Evolutionary conservation across 2,888 invertebrate species (phyloP).

Genomic region (Rhamphomyia laevipes): DNA sequence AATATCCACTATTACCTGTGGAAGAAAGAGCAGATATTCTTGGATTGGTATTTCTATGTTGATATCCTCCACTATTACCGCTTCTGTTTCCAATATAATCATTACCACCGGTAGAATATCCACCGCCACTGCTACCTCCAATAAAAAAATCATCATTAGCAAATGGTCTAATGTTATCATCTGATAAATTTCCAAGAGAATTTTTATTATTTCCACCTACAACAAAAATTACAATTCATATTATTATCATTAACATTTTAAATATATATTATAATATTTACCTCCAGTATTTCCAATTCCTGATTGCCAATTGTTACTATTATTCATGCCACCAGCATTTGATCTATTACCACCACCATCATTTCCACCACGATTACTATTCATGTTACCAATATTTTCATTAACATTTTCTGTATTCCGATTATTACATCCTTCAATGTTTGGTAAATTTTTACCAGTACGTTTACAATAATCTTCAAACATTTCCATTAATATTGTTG

Average conservation of each 20-base stretch:
- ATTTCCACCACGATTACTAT: not conserved
- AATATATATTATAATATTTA: not conserved
- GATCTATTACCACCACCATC: not conserved
- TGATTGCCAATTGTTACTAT: not conserved
- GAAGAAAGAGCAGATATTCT: no score
- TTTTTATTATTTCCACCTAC: not conserved
- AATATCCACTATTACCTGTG: no score
- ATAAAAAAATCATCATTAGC: no score
- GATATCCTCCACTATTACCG: no score
- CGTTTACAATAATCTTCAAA: slow-evolving; percentile 11
- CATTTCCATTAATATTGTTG: slow-evolving; percentile 6
- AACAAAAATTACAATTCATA: not conserved
- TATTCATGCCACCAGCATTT: no score
- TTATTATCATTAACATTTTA: no score
- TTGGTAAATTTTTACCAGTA: not conserved
- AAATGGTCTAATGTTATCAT: no score
- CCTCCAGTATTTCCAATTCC: not conserved
- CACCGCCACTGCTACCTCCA: no score
- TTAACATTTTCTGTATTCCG: not conserved
- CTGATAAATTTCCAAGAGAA: not conserved
- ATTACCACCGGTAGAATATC: no score
- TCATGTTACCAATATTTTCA: not conserved
- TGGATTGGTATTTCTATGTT: no score
- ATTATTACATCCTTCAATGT: not conserved
- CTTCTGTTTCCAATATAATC: no score